phyloP scores from a whole-genome alignment of 2,888 invertebrate genomes.

The Hyalella azteca region DNA sequence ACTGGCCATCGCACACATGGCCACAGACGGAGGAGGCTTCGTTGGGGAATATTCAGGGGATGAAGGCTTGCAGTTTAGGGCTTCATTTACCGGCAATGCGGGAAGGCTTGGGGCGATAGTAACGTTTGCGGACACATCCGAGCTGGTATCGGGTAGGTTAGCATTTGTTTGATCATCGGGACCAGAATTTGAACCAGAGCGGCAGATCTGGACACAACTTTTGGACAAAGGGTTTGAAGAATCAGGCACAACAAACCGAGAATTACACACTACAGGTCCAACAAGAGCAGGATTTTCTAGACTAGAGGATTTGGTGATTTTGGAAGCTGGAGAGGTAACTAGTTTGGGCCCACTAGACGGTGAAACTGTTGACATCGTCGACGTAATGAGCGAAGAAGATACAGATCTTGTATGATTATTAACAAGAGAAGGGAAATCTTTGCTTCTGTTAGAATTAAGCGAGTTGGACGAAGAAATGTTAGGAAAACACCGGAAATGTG shows the following conservation, averaged over 20 bases:
- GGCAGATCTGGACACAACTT: neutral
- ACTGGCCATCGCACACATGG: neutral
- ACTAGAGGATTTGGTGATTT: neutral
- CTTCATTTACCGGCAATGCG: no score
- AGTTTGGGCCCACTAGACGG: neutral
- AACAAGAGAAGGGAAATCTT: no score
- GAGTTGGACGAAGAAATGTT: no score
- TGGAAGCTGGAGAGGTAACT: neutral
- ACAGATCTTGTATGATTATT: no score
- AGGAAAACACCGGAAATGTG: no score
- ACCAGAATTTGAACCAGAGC: neutral
- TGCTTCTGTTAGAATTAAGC: no score
- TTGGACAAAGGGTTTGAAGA: neutral
- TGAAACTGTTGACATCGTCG: neutral
- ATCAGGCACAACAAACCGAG: neutral
- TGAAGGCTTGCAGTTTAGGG: no score
- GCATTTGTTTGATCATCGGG: neutral
- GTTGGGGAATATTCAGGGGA: no score
- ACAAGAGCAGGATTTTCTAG: neutral
- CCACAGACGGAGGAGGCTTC: neutral
- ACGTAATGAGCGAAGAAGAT: no score
- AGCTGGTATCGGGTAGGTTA: neutral
- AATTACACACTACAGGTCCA: neutral
- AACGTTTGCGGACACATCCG: no score
- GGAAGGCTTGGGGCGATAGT: no score